Percentiles rank a stretch among this genome's conserved stretches.
Evolutionary conservation across 2,113 vertebrate species (phyloP).

Genomic region (Prunella himalayana): DNA sequence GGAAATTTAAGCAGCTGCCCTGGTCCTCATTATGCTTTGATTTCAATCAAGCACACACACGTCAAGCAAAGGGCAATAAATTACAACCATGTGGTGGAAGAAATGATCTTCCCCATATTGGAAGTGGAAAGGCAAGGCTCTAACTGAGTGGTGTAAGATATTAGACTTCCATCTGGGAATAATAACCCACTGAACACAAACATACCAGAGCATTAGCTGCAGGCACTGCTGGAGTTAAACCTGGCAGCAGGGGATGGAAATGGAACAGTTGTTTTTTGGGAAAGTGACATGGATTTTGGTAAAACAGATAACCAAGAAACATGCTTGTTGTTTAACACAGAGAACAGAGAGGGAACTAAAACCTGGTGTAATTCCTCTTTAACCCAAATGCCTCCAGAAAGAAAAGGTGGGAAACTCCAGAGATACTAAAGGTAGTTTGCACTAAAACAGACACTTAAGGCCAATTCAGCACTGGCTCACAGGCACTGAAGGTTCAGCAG

Average conservation of each 20-base stretch:
- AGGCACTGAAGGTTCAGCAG: neutral
- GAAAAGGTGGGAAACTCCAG: neutral
- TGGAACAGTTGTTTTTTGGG: neutral
- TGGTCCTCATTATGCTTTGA: slow-evolving; percentile 69
- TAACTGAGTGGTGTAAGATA: slow-evolving; percentile 6
- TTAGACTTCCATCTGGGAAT: slow-evolving; percentile 64
- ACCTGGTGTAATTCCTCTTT: neutral
- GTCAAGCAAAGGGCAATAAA: slow-evolving; percentile 71
- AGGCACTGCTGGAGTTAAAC: neutral
- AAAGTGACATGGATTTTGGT: neutral
- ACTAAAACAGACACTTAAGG: neutral
- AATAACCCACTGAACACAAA: slow-evolving; percentile 53
- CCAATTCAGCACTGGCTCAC: neutral
- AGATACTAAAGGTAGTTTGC: neutral
- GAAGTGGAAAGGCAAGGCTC: slow-evolving; percentile 31
- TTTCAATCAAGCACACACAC: slow-evolving; percentile 70
- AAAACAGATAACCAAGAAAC: slow-evolving; percentile 1
- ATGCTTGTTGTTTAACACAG: neutral
- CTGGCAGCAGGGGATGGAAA: slow-evolving; percentile 37
- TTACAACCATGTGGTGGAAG: slow-evolving; percentile 68
- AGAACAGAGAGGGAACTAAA: neutral
- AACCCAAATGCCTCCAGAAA: neutral
- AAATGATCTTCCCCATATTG: slow-evolving; percentile 55
- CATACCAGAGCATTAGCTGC: slow-evolving; percentile 21
- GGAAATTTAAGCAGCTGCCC: slow-evolving; percentile 6